These are phyloP conservation scores for Tichodroma muraria DNA, from an alignment of 2,113 vertebrate species.

Conservation along the genomic window DNA sequence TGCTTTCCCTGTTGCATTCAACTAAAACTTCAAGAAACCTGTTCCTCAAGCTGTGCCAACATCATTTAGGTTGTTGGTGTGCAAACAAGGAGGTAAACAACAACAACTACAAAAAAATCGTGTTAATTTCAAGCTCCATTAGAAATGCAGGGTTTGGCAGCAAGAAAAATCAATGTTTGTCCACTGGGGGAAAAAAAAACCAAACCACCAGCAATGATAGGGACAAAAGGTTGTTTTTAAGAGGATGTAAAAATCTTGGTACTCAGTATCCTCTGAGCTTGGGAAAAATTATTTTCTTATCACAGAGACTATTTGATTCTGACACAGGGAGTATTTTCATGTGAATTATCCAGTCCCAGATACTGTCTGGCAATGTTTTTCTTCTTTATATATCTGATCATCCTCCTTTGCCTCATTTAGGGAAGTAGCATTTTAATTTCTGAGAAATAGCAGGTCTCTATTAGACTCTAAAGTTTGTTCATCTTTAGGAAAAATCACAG, in stretches of 20 bases:
- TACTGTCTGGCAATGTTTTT: conserved; percentile 7
- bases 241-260: conserved; percentile 8
- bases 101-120: conserved; percentile 5
- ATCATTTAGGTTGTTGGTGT: conserved; percentile 23
- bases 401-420: not conserved
- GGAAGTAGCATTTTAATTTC: not conserved
- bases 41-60: conserved; percentile 15
- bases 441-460: not conserved
- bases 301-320: conserved; percentile 16
- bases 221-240: not conserved
- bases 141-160: conserved; percentile 55
- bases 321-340: conserved; percentile 8
- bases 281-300: conserved; percentile 27
- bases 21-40: conserved; percentile 25
- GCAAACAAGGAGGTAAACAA: conserved; percentile 51
- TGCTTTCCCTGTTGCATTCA: not conserved
- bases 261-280: conserved; percentile 4
- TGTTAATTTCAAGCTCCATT: conserved; percentile 71
- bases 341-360: conserved; percentile 6
- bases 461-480: not conserved
- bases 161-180: conserved; percentile 68
- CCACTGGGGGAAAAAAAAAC: conserved; percentile 39
- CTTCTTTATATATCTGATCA: conserved; percentile 51
- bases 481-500: not conserved
- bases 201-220: not conserved